Percentiles rank a stretch among this genome's conserved stretches.
phyloP scores from a whole-genome alignment of 2,888 invertebrate species.

The Homarus gammarus region DNA sequence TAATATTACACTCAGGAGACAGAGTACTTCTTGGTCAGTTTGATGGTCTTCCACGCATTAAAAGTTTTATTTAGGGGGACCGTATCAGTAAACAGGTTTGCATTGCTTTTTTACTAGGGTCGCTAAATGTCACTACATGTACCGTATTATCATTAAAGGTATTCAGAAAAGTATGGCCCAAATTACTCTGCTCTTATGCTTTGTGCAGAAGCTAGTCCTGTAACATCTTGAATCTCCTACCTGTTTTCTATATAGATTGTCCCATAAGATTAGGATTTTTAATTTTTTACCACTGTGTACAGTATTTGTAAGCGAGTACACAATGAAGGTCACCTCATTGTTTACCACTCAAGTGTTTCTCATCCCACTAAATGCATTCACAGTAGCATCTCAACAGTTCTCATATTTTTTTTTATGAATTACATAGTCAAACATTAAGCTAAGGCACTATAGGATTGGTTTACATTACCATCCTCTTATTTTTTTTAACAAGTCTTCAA shows the following conservation, averaged over 20 bases:
- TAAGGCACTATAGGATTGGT: not conserved
- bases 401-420: not conserved
- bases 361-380: not conserved
- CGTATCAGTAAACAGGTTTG: not conserved
- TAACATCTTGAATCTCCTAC: constrained; percentile 8
- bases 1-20: not conserved
- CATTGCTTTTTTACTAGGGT: not conserved
- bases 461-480: no score
- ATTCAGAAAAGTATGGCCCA: not conserved
- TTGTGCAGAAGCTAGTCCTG: constrained; percentile 25
- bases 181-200: not conserved
- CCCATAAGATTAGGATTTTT: not conserved
- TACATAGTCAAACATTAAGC: not conserved
- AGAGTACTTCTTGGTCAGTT: not conserved
- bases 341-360: not conserved
- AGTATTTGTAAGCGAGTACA: constrained; percentile 1
- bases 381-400: not conserved
- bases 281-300: not conserved
- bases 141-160: not conserved
- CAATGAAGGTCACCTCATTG: not conserved
- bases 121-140: no score
- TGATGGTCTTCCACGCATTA: not conserved
- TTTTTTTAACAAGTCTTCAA: not conserved
- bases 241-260: not conserved
- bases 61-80: not conserved